phyloP scores from a whole-genome alignment of 2,113 vertebrate genomes.

The Lycaon pictus region DNA sequence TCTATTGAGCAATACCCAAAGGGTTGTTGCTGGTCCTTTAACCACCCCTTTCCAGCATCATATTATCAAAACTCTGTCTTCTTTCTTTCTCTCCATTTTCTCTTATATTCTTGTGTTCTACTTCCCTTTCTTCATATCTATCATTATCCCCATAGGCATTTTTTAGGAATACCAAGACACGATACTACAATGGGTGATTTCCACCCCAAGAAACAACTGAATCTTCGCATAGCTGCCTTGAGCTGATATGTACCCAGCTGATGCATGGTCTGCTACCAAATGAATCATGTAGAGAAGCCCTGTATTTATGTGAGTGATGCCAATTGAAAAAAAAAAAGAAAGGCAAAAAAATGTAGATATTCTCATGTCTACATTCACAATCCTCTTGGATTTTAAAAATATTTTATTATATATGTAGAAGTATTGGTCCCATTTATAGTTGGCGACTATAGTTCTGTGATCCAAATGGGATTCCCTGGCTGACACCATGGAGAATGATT shows the following conservation, averaged over 20 bases:
- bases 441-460: not conserved
- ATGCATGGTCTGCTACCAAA: too few species aligned
- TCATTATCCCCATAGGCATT: not conserved
- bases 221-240: not conserved
- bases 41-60: rapidly evolving
- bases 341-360: not conserved
- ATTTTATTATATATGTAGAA: not conserved
- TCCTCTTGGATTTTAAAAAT: not conserved
- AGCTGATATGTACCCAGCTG: not conserved
- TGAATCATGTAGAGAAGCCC: not conserved
- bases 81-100: not conserved
- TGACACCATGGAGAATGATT: not conserved
- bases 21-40: not conserved
- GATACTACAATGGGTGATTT: rapidly evolving
- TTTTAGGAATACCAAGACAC: not conserved
- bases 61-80: not conserved
- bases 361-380: not conserved
- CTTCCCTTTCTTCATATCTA: not conserved
- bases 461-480: not conserved
- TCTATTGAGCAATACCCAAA: not conserved
- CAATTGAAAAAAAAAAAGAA: not conserved
- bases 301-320: not conserved
- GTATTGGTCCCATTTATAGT: not conserved
- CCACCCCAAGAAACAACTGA: not conserved
- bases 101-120: not conserved